Evolutionary conservation across 2,888 invertebrate genomes (phyloP).

Genomic region (Gnatocerus cornutus): DNA sequence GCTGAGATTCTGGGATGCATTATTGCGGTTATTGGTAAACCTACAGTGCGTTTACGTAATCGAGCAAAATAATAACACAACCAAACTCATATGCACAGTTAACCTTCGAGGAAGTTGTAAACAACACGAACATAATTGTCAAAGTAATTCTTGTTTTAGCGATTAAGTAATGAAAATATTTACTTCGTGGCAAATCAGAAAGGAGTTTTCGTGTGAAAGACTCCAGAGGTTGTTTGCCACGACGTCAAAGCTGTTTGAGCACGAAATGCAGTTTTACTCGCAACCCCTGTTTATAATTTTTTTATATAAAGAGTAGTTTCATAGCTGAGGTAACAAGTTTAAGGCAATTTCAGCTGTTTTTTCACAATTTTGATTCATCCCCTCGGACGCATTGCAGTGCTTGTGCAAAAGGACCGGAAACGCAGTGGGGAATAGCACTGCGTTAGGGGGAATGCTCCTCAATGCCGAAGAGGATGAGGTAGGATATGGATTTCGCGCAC

Average conservation of each 20-base stretch:
- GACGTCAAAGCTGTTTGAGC: no score
- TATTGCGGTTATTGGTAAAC: background rate
- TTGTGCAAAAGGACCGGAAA: constrained; percentile 41
- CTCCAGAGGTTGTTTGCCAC: no score
- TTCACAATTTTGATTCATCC: constrained; percentile 12
- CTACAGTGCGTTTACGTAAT: constrained; percentile 15
- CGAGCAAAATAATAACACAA: constrained; percentile 16
- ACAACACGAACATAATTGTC: constrained; percentile 14
- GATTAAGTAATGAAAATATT: constrained; percentile 5
- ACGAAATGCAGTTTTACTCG: no score
- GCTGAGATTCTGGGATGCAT: constrained; percentile 5
- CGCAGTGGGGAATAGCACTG: constrained; percentile 36
- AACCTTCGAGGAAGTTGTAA: constrained; percentile 13
- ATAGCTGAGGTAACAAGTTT: no score
- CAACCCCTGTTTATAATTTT: no score
- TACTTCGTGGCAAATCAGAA: background rate
- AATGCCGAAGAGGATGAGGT: constrained; percentile 47
- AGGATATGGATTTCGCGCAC: constrained; percentile 43
- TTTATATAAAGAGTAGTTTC: no score
- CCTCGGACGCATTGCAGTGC: constrained; percentile 27
- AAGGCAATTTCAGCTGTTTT: no score
- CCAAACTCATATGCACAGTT: constrained; percentile 7
- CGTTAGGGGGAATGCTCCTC: constrained; percentile 47
- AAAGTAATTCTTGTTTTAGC: constrained; percentile 11
- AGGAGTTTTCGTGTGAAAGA: background rate